Base-by-base conservation (phyloP, 2,888 invertebrate genomes). In the Cephus sareptanus region DNA sequence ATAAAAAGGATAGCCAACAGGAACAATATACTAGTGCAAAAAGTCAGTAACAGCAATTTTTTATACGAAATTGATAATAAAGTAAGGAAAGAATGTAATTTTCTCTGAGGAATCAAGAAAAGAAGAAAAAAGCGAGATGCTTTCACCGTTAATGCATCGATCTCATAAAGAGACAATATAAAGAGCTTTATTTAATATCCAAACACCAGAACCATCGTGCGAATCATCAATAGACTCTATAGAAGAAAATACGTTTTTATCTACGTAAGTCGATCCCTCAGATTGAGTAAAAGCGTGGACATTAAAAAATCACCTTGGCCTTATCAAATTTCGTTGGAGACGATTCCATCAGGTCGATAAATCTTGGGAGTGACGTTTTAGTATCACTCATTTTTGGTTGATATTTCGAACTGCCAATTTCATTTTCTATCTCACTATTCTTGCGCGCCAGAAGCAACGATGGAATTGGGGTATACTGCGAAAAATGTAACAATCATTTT, bases 381-480 rank as follows among this genome's bases (percentile, higher is more conserved):
- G 69, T 70, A n/a, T 68, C 15, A n/a, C 56, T 71, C 30, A 68
- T 78, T 13, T 77, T 34, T 34, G 75, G 78, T 56, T 79, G 81
- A 73, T 73, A 78, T 68, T 81, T 80, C 33, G 77, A 77, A 35
- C 70, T 77, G n/a, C 34, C 75, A 68, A 76, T 75, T 75, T 78
- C 76, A 75, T 79, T 75, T 71, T 83, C 80, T 3, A 81, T 71
- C 71, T 79, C 77, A 80, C 82, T 85, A 79, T 83, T 82, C 76
- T 83, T 84, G 80, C 81, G 78, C 80, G 84, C 81, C 76, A 81
- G 76, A 40, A 81, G 79, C 70, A 77, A 76, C 30, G 82, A 79
- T 71, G 80, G 78, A 77, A 86, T 85, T 74, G 85, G 83, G 11
- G 86, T 85, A 74, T 85, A 85, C 86, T 86, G 79, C 40, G 82